Evolutionary conservation across 2,113 vertebrate genomes (phyloP), one percentile per base, ranked within the genome.

Genomic region (Oostethus manadensis): DNA sequence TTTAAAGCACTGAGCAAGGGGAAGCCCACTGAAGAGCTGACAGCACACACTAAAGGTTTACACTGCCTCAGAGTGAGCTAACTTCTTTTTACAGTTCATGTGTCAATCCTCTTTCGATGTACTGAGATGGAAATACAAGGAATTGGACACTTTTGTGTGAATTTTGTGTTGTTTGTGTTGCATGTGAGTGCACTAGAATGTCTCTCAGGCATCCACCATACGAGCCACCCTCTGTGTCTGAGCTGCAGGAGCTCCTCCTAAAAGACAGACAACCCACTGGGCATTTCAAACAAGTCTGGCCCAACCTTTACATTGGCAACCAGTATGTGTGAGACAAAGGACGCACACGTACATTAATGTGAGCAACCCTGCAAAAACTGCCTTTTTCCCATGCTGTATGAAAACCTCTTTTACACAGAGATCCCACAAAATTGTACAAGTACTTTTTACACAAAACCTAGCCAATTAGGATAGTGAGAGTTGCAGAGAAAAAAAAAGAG

Each of bases 281-380:
- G 62, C 87, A 90, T 11, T 77, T 90, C 70, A 90, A 89, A 78
- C 80, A 88, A 76, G 89, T 91, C 58, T 90, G 86, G 88, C 86
- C 86, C 26, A 85, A 82, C 73, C 60, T 89, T 64, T 88, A 83
- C 82, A 87, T 89, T 18, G 88, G 88, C 78, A 91, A 90, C 6
- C 83, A 88, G 88, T 90, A 77, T 10, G 83, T 80, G 15, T 11
- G 49, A 43, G 11, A 33, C 22, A 8, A 5, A 8, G 55, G n/a
- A 56, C 29, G 6, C 22, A 43, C n/a, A 33, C 22, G 33, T 10
- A 11, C 44, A 21, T 8, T 6, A 11, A 14, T 8, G 45, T 13
- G 51, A 21, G 50, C 26, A 68, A 48, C 44, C 5, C 20, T 45
- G 35, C 35, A 38, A 38, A 38, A 38, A 9, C 9, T 38, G 35